Conservation (phyloP, 2,888 invertebrate genomes). For the Ochropacha duplaris region DNA sequence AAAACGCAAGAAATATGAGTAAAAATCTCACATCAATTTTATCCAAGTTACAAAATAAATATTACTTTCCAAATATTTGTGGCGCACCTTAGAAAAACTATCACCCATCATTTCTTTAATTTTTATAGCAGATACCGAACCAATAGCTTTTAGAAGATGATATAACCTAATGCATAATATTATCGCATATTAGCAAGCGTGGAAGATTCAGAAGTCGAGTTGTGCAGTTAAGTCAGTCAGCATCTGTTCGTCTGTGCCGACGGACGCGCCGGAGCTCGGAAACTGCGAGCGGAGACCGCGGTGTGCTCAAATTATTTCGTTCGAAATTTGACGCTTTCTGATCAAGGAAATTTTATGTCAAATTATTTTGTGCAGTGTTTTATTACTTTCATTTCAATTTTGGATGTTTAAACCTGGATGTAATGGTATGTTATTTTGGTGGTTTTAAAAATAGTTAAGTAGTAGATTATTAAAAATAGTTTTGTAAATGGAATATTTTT, state of each 20-base stretch:
- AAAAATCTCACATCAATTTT: no score
- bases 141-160: not conserved
- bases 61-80: no score
- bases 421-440: conserved; percentile 14
- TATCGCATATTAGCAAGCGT: not conserved
- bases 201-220: not conserved
- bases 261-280: not conserved
- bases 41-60: no score
- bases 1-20: no score
- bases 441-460: no score
- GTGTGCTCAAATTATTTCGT: conserved; percentile 16
- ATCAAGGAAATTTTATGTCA: conserved; percentile 57
- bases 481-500: no score
- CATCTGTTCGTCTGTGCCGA: no score
- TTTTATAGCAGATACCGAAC: not conserved
- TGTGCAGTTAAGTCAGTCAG: not conserved
- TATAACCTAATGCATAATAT: not conserved
- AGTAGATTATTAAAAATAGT: no score
- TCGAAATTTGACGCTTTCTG: conserved; percentile 64
- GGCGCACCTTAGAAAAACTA: no score
- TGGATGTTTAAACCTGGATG: conserved; percentile 31
- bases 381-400: conserved; percentile 26
- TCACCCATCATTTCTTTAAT: not conserved
- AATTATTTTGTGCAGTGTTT: conserved; percentile 46
- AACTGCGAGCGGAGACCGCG: not conserved